phyloP scores from a whole-genome alignment of 2,797 vertebrate species.

The Tamandua tetradactyla region DNA sequence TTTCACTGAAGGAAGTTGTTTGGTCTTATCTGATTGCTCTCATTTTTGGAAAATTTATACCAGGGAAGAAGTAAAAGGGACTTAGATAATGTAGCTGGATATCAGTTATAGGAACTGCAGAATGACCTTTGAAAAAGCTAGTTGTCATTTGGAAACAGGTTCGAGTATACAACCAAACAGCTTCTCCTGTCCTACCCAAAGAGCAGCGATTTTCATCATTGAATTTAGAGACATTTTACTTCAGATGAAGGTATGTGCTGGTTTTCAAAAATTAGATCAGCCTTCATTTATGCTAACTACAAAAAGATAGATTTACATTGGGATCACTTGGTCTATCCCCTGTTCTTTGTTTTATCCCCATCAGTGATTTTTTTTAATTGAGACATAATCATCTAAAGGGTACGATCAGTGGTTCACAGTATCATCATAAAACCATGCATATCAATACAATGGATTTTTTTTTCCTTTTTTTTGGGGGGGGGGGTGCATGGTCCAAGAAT shows the following conservation, averaged over 20 bases:
- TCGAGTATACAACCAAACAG: neutral
- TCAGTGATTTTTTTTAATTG: too few relatives aligned
- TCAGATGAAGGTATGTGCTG: neutral
- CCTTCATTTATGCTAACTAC: neutral
- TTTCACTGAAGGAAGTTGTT: neutral
- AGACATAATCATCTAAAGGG: too few relatives aligned
- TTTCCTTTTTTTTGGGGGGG: too few relatives aligned
- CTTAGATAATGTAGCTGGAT: neutral
- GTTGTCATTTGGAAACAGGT: neutral
- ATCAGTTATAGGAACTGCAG: neutral
- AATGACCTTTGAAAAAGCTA: neutral
- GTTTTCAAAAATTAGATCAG: neutral
- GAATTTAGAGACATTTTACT: conserved; percentile 25
- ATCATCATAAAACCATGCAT: too few relatives aligned
- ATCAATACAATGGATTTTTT: too few relatives aligned
- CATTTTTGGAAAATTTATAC: neutral
- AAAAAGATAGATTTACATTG: neutral
- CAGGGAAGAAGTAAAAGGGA: neutral
- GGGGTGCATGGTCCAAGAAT: too few relatives aligned
- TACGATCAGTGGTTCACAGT: too few relatives aligned
- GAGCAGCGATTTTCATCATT: neutral
- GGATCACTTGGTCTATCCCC: neutral
- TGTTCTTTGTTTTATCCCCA: too few relatives aligned
- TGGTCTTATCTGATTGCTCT: neutral
- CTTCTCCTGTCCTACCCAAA: neutral